A percentile compares a stretch with the other conserved stretches of the same genome.
These are phyloP conservation scores for Myopa tessellatipennis DNA, from an alignment of 2,888 invertebrate species.

Conservation along the genomic window DNA sequence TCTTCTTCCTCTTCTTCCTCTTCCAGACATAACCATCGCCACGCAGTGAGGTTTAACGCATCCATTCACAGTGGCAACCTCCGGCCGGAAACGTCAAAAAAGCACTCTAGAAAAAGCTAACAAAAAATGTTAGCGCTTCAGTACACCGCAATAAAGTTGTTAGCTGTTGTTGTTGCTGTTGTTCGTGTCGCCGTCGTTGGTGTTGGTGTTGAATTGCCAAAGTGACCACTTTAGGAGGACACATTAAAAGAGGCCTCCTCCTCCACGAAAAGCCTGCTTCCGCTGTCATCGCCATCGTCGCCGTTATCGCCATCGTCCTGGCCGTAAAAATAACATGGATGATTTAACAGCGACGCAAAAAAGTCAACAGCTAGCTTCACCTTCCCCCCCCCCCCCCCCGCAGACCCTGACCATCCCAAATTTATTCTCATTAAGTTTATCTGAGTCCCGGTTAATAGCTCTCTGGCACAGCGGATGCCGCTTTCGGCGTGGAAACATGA, in stretches of 20 bases:
- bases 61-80: neutral
- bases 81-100: neutral
- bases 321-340: constrained; percentile 21
- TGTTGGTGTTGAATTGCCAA: no score
- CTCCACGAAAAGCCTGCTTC: no score
- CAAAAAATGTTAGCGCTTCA: constrained; percentile 15
- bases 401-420: no score
- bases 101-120: constrained; percentile 1
- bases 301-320: no score
- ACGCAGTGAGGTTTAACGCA: neutral
- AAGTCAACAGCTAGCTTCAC: no score
- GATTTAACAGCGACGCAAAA: constrained; percentile 3
- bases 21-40: neutral
- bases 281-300: no score
- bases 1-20: neutral
- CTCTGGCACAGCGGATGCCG: constrained; percentile 30
- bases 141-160: neutral
- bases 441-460: constrained; percentile 19
- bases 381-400: no score
- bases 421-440: constrained; percentile 37
- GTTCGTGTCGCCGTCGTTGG: neutral
- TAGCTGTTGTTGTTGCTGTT: neutral
- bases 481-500: constrained; percentile 23
- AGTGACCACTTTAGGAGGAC: no score
- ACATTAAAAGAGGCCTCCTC: no score